These are phyloP conservation scores for Cyphotilapia sp. DNA, from an alignment of 2,113 vertebrate species.

Conservation along the genomic window DNA sequence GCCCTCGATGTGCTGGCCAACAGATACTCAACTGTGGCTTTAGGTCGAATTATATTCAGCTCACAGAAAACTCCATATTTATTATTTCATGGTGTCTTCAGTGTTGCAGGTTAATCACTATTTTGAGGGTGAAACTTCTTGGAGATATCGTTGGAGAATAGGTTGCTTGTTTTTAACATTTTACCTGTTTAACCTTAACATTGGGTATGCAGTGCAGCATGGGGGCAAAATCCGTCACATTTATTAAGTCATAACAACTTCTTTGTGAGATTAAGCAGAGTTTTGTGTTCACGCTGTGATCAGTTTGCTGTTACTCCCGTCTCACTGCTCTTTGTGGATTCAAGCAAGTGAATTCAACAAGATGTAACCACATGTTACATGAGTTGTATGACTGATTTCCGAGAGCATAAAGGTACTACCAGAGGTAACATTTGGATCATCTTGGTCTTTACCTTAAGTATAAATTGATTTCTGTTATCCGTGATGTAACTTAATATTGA, in stretches of 20 bases:
- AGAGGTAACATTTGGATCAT: neutral
- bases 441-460: neutral
- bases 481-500: neutral
- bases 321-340: neutral
- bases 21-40: neutral
- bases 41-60: neutral
- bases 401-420: neutral
- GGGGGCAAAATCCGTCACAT: neutral
- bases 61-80: neutral
- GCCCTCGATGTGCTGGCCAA: neutral
- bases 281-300: neutral
- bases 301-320: neutral
- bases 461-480: neutral
- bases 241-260: neutral
- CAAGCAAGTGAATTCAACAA: neutral
- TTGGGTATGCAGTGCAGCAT: neutral
- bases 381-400: neutral
- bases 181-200: neutral
- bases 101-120: neutral
- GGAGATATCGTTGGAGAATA: neutral
- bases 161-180: neutral
- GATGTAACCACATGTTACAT: neutral
- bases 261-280: neutral
- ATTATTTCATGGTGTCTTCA: neutral
- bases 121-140: neutral